A percentile compares a stretch with the other conserved stretches of the same genome.
These are phyloP conservation scores for Elanus axillaris DNA, from an alignment of 2,113 vertebrate genomes.

Conservation along the genomic window DNA sequence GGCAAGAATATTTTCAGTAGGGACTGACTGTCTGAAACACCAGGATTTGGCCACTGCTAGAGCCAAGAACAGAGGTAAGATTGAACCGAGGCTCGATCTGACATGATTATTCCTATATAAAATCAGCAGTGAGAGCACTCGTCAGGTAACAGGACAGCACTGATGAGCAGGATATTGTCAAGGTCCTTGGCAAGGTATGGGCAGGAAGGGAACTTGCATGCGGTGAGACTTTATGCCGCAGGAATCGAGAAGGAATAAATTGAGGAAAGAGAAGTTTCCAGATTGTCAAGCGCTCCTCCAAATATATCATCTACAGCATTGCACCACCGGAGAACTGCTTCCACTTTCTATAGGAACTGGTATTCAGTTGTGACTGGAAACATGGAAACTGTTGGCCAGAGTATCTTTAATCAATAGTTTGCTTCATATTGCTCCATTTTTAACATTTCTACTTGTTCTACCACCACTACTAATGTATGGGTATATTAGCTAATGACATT, in stretches of 20 bases:
- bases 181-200: background rate
- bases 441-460: conserved; percentile 4
- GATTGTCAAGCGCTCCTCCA: background rate
- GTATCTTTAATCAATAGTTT: conserved; percentile 23
- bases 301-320: background rate
- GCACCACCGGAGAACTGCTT: background rate
- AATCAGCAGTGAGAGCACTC: background rate
- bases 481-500: background rate
- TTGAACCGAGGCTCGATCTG: background rate
- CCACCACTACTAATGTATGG: background rate
- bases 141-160: background rate
- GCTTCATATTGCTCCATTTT: conserved; percentile 12
- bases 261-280: background rate
- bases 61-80: background rate
- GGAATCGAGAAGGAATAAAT: background rate
- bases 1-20: background rate
- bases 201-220: background rate
- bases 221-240: background rate
- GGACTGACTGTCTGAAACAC: background rate
- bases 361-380: conserved; percentile 1
- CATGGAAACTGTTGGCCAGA: background rate
- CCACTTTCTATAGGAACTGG: background rate
- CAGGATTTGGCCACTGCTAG: background rate
- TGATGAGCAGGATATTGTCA: background rate
- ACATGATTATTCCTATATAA: background rate